phyloP scores from a whole-genome alignment of 2,113 vertebrate species.

The Plecotus auritus region DNA sequence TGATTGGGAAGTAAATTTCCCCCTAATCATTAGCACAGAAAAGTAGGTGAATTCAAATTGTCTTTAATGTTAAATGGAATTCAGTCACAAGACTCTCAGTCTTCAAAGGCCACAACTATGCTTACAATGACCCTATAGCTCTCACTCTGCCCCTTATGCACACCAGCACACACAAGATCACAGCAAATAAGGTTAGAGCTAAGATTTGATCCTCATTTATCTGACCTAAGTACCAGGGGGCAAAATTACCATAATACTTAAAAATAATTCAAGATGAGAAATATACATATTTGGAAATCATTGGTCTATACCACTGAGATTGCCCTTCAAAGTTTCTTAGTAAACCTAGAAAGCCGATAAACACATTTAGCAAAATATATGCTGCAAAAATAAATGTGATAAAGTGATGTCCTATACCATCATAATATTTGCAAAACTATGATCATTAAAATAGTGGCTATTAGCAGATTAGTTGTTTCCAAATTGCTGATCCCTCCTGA shows the following conservation, averaged over 20 bases:
- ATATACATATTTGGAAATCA: not conserved
- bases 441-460: not conserved
- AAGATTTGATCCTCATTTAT: not conserved
- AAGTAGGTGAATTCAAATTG: not conserved
- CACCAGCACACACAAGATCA: not conserved
- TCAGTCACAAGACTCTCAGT: not conserved
- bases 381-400: not conserved
- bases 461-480: not conserved
- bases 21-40: not conserved
- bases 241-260: not conserved
- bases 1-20: not conserved
- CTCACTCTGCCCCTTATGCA: not conserved
- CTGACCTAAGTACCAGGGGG: not conserved
- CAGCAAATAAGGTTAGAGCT: not conserved
- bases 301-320: not conserved
- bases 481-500: not conserved
- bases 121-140: not conserved
- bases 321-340: not conserved
- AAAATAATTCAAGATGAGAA: not conserved
- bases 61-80: slow-evolving; percentile 7
- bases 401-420: not conserved
- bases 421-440: not conserved
- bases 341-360: not conserved
- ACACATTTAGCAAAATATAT: not conserved
- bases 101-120: not conserved